Percentiles rank a stretch among this genome's conserved stretches.
phyloP scores from a whole-genome alignment of 1,140 invertebrate genomes.

The Mycetomoellerius zeteki region DNA sequence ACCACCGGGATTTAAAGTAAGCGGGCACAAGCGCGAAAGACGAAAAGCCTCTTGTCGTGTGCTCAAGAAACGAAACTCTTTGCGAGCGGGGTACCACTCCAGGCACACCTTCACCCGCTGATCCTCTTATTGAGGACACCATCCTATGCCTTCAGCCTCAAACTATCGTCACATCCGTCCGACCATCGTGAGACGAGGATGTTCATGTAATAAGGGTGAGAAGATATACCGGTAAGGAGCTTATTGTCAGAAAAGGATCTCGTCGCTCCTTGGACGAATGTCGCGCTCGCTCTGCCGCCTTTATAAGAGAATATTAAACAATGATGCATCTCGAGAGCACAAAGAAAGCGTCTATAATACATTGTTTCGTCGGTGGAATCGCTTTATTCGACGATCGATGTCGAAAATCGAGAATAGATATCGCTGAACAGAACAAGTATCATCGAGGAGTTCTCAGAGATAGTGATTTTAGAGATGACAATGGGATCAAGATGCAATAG shows the following conservation, averaged over 20 bases:
- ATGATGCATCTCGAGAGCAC: constrained; percentile 48
- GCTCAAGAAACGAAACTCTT: constrained; percentile 74
- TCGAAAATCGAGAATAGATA: neutral
- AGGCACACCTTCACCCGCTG: constrained; percentile 56
- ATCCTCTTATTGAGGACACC: constrained; percentile 80
- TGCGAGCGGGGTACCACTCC: constrained; percentile 5
- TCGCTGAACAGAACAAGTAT: constrained; percentile 21
- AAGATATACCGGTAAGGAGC: constrained; percentile 78
- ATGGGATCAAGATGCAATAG: constrained; percentile 27
- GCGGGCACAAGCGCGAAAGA: constrained; percentile 53
- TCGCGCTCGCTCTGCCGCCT: neutral
- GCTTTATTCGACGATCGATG: constrained; percentile 60
- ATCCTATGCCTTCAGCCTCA: neutral
- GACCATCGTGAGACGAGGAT: constrained; percentile 63
- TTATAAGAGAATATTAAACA: constrained; percentile 65
- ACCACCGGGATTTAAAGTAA: constrained; percentile 68
- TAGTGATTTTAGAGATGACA: constrained; percentile 17
- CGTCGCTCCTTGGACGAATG: neutral
- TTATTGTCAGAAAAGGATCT: constrained; percentile 71
- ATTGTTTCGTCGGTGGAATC: constrained; percentile 45
- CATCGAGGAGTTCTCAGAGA: neutral
- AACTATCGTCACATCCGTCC: constrained; percentile 32
- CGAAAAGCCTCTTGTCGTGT: constrained; percentile 71
- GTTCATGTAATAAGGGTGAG: constrained; percentile 79
- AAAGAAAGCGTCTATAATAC: constrained; percentile 54